Base-by-base conservation (phyloP, 2,888 invertebrate genomes). In the Cephus nigrinus region DNA sequence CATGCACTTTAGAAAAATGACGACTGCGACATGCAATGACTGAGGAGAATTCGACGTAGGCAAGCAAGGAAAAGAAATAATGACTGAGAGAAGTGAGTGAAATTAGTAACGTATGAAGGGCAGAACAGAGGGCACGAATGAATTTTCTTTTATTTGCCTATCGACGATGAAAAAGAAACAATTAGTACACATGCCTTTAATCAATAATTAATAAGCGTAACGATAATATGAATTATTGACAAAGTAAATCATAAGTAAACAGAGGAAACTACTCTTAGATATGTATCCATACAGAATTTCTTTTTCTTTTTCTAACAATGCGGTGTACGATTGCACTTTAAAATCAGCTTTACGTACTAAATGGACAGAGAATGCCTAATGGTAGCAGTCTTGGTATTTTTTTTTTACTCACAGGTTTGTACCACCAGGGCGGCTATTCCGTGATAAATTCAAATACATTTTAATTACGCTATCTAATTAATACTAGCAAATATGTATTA, bases 371-470 rank as follows among this genome's bases (percentile, higher is more conserved):
- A 40, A 23, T 55, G 5, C 5, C 55, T 55, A 55, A 55, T 9
- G 23, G 55, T 55, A 55, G 55, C 23, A 9, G 55, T 55, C 55
- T 55, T 71, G 71, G 12, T 71, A 32, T 71, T 30, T 31, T 93
- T 91, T 9, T 92, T 89, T 30, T 94, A 96, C 97, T 97, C 93
- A 97, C 97, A 92, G 97, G 97, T 92, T 96, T 96, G 92, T 97
- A 97, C 97, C 97, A 97, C 97, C 97, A 97, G 89, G 96, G 95
- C 91, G 97, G 97, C 97, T 97, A 92, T 87, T 86, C 87, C 88
- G 69, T 30, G 55, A 77, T 76, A 74, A 73, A 71, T n/a, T 76
- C 75, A 68, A 73, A 9, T 23, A 55, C 23, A 9, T 55, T 55
- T 55, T 23, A 55, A 23, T 55, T 55, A 55, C 55, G 23, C 23